Base-by-base conservation (phyloP, 2,113 vertebrate species). In the Promerops cafer region DNA sequence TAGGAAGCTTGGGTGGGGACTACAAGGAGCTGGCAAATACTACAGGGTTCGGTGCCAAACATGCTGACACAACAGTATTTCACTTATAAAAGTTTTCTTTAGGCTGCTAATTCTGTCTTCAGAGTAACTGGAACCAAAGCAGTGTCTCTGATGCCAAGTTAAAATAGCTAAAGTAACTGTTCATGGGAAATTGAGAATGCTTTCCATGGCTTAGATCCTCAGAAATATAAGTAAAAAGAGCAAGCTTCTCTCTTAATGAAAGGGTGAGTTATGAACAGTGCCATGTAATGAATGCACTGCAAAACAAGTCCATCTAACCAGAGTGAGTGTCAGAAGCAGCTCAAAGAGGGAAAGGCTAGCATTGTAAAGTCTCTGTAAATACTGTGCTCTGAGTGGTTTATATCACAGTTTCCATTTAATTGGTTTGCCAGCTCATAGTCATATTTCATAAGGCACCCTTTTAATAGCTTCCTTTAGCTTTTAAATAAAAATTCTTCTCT, bases 21-120 rank as follows among this genome's bases (percentile, higher is more conserved):
- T 90, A 53, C 89, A 93, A 70, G 89, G 66, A 96, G 85, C 81
- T 97, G 92, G 92, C 94, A 96, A 87, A 78, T 91, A 74, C 60
- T 65, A 7, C 18, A 69, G 39, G 24, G 45, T 95, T 90, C 79
- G 53, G 68, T 94, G 89, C 88, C 83, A 96, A 66, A 96, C 82
- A 69, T 87, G 75, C 90, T 96, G 90, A 90, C 80, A 94, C 44
- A 86, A 96, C 74, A 89, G 65, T 97, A 42, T 63, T 83, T 70
- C 86, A 42, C 65, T 95, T 93, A 45, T 96, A 94, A 26, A 91
- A 94, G 39, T 68, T 92, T 96, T 92, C 77, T 93, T 90, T 68
- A 59, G 76, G 76, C 53, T 95, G 54, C 79, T 96, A 80, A 90
- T 94, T 96, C 72, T 84, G 78, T 94, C 69, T 87, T 86, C 47